These are phyloP conservation scores for Chelonia mydas DNA, from an alignment of 2,797 vertebrate species.

Conservation along the genomic window DNA sequence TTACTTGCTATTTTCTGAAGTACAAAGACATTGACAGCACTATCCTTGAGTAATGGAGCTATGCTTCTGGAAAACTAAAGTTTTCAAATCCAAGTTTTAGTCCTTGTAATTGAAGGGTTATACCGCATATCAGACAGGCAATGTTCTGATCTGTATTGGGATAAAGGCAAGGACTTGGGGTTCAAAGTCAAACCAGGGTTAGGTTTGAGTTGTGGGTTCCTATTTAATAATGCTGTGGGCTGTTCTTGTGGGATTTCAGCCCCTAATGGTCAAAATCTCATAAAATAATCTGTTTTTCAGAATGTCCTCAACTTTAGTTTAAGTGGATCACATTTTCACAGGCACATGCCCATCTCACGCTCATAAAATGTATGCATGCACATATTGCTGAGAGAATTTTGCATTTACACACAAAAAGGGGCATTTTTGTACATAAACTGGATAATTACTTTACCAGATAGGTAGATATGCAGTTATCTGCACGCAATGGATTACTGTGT, in stretches of 20 bases:
- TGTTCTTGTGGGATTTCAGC: not conserved
- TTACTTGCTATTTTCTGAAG: not conserved
- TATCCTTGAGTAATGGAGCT: not conserved
- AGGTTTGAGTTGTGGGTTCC: not conserved
- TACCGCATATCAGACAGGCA: not conserved
- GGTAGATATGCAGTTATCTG: not conserved
- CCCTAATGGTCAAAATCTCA: not conserved
- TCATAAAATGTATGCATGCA: not conserved
- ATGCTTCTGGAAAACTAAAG: not conserved
- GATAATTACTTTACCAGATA: not conserved
- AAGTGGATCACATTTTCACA: not conserved
- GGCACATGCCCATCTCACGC: not conserved
- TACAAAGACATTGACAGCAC: not conserved
- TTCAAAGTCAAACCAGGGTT: not conserved
- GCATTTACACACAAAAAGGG: not conserved
- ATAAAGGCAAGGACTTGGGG: not conserved
- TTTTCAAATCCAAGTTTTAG: not conserved
- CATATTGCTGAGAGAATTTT: not conserved
- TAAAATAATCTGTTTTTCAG: not conserved
- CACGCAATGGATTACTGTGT: not conserved
- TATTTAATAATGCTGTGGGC: not conserved
- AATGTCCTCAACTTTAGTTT: not conserved
- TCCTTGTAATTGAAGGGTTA: not conserved
- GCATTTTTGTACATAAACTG: not conserved
- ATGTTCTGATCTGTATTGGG: not conserved